Evolutionary conservation across 2,797 vertebrate genomes (phyloP).

Genomic region (Clarias laeviceps): DNA sequence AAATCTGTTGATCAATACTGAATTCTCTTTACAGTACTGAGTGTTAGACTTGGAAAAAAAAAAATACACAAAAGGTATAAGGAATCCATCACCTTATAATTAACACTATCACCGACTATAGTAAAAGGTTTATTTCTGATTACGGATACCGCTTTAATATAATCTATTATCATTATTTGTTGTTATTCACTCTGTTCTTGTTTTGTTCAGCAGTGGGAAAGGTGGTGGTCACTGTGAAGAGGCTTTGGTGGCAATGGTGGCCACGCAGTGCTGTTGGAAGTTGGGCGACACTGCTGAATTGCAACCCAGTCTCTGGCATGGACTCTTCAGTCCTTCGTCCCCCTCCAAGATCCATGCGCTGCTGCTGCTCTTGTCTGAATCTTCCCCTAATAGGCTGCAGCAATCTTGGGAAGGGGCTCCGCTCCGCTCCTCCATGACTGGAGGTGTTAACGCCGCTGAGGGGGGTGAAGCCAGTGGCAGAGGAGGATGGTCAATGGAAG

Average conservation of each 20-base stretch:
- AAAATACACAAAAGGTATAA: constrained; percentile 65
- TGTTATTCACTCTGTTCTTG: constrained; percentile 68
- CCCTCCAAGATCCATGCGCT: constrained; percentile 88
- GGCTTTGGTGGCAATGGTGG: constrained; percentile 93
- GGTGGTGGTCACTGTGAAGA: constrained; percentile 88
- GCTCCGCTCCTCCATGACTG: constrained; percentile 73
- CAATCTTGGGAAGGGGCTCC: constrained; percentile 76
- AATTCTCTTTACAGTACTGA: constrained; percentile 80
- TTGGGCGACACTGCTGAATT: constrained; percentile 90
- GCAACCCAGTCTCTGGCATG: constrained; percentile 94
- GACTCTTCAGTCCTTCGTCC: constrained; percentile 80
- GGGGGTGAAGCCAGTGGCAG: constrained; percentile 17
- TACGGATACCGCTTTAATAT: constrained; percentile 73
- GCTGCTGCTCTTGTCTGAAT: constrained; percentile 61
- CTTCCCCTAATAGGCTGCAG: constrained; percentile 80
- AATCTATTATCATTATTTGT: constrained; percentile 74
- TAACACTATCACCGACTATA: constrained; percentile 71
- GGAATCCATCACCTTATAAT: constrained; percentile 74
- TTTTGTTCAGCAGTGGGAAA: constrained; percentile 61
- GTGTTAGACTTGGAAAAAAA: constrained; percentile 70
- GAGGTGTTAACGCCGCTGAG: constrained; percentile 62
- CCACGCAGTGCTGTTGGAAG: constrained; percentile 98
- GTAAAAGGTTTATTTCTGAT: constrained; percentile 73
- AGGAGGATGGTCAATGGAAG: constrained; percentile 65
- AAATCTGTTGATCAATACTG: constrained; percentile 49